Base-by-base conservation (phyloP, 2,888 invertebrate species). In the Metopia argyrocephala region DNA sequence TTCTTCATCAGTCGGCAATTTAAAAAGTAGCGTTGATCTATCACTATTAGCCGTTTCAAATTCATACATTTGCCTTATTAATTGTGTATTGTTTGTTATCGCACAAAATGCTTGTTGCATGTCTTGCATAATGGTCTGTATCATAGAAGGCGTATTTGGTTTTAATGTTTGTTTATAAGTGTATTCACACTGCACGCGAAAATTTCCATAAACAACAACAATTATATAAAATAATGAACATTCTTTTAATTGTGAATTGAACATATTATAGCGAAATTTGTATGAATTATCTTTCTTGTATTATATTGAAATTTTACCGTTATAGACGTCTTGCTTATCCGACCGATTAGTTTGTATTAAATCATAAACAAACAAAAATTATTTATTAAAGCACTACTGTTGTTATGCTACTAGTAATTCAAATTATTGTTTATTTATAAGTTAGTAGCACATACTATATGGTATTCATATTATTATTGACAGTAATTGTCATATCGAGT, bases 61-160 rank as follows among this genome's bases (percentile, higher is more conserved):
- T 12, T 87, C 87, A 76, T 89, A 90, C 87, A 90, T 88, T 84
- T 87, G 84, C 78, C 86, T 83, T 83, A 81, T 28, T 28, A 78
- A 38, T 57, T 66, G 65, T 20, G 85, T 85, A 70, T 88, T 85
- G 64, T 87, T 89, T 73, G 85, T 87, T 15, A 89, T 84, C n/a
- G 82, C 84, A 64, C 82, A 83, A 83, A 89, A 87, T 50, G 89
- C 89, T 6, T 84, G 86, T 71, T 84, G 84, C 56, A 89, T 86
- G 64, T 89, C 89, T 23, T 83, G 82, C 27, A 84, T 79, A 46
- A 87, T 84, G 0, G 68, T 69, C 56, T 81, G 31, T n/a, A 80
- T 79, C 46, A 66, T 76, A n/a, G 70, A 52, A 9, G 65, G 46
- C 71, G 65, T 71, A 31, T 74, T 70, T 1, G 78, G 61, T 31